A percentile compares a stretch with the other conserved stretches of the same genome.
phyloP scores from a whole-genome alignment of 2,888 invertebrate species.

The Pollenia angustigena region DNA sequence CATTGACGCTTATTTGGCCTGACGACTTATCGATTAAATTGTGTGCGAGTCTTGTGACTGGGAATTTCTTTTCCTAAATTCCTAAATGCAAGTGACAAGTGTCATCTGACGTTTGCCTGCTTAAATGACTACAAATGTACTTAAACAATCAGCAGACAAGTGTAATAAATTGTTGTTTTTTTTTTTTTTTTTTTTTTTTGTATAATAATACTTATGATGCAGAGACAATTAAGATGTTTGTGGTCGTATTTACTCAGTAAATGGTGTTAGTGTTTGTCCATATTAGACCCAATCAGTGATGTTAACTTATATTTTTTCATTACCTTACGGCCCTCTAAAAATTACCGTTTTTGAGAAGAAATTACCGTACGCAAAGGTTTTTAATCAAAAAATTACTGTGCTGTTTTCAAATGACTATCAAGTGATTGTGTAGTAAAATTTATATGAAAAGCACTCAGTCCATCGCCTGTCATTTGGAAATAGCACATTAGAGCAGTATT shows the following conservation, averaged over 20 bases:
- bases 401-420: no score
- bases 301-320: no score
- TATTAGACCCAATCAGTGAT: no score
- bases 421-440: no score
- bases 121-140: background rate
- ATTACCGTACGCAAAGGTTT: no score
- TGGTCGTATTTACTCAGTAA: background rate
- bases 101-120: constrained; percentile 20
- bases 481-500: no score
- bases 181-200: background rate
- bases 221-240: constrained; percentile 4
- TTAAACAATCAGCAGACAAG: background rate
- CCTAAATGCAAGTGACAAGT: constrained; percentile 11
- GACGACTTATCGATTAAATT: constrained; percentile 21
- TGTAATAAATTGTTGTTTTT: constrained; percentile 1
- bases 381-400: no score
- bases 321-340: no score
- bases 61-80: background rate
- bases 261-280: background rate
- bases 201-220: background rate
- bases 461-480: no score
- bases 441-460: no score
- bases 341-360: no score
- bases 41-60: constrained; percentile 2
- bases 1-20: constrained; percentile 21